Conservation (phyloP, 2,888 invertebrate genomes). For the Nephrotoma appendiculata region DNA sequence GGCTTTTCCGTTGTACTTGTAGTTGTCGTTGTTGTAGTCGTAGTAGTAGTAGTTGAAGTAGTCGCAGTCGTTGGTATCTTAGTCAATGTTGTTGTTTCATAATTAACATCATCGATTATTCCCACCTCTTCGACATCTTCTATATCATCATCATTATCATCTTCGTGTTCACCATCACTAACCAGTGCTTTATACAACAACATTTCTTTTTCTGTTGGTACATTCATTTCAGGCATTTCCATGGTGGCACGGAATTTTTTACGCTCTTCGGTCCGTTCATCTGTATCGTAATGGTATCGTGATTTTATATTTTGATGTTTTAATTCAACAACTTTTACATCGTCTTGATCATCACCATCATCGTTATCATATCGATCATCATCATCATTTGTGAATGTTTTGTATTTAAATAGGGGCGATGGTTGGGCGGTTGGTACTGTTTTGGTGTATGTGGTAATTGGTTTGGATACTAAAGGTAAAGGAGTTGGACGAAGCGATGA, state of each 20-base stretch:
- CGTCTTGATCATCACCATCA: neutral
- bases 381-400: neutral
- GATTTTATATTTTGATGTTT: neutral
- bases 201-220: slow-evolving; percentile 20
- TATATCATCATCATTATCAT: slow-evolving; percentile 9
- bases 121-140: slow-evolving; percentile 10
- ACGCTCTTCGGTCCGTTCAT: slow-evolving; percentile 6
- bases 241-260: slow-evolving; percentile 13
- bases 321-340: neutral
- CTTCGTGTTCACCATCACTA: slow-evolving; percentile 18
- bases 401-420: neutral
- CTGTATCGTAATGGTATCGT: neutral
- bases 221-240: slow-evolving; percentile 16
- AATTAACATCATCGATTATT: slow-evolving; percentile 11
- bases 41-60: slow-evolving; percentile 5
- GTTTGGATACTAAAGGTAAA: neutral
- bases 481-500: neutral
- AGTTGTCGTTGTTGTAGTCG: slow-evolving; percentile 18
- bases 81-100: slow-evolving; percentile 6
- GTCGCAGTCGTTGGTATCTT: slow-evolving; percentile 8
- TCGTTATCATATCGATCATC: neutral
- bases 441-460: neutral
- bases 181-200: slow-evolving; percentile 22
- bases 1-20: slow-evolving; percentile 15
- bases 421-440: neutral